Percentiles rank a stretch among this genome's conserved stretches.
Conservation (phyloP, 1,140 invertebrate species). For the Octopus sinensis region DNA sequence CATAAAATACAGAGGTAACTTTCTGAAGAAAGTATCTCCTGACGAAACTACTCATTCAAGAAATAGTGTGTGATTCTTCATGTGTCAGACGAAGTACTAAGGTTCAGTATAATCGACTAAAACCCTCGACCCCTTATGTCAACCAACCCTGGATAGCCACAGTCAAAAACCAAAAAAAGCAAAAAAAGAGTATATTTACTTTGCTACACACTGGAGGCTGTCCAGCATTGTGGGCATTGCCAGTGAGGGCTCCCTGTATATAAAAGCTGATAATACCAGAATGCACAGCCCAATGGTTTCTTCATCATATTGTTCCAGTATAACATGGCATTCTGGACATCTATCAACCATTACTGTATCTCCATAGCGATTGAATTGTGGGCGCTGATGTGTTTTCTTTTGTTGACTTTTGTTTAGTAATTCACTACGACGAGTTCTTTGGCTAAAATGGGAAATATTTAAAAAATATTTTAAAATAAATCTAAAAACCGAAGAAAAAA, state of each 20-base stretch:
- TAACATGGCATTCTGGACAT: constrained; percentile 63
- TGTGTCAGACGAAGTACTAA: too few species aligned
- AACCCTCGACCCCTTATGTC: too few species aligned
- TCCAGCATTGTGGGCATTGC: constrained; percentile 90
- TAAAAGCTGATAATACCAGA: constrained; percentile 89
- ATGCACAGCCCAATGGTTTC: constrained; percentile 94
- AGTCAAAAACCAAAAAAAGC: too few species aligned
- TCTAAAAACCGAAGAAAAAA: neutral
- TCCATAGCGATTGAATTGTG: constrained; percentile 30
- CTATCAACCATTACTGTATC: constrained; percentile 52
- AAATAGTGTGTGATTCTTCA: too few species aligned
- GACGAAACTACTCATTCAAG: too few species aligned
- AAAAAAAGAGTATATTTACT: constrained; percentile 61
- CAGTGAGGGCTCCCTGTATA: constrained; percentile 88
- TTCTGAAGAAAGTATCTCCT: too few species aligned
- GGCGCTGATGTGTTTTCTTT: constrained; percentile 32
- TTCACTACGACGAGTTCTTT: constrained; percentile 47
- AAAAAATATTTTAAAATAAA: neutral
- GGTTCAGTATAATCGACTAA: too few species aligned
- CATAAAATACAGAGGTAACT: too few species aligned
- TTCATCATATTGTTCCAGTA: constrained; percentile 90
- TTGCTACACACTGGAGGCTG: constrained; percentile 80
- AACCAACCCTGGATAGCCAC: too few species aligned
- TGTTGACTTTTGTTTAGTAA: constrained; percentile 39
- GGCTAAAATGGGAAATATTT: constrained; percentile 22